A percentile compares a stretch with the other conserved stretches of the same genome.
phyloP scores from a whole-genome alignment of 2,888 invertebrate genomes.

The Lochmaea capreae region DNA sequence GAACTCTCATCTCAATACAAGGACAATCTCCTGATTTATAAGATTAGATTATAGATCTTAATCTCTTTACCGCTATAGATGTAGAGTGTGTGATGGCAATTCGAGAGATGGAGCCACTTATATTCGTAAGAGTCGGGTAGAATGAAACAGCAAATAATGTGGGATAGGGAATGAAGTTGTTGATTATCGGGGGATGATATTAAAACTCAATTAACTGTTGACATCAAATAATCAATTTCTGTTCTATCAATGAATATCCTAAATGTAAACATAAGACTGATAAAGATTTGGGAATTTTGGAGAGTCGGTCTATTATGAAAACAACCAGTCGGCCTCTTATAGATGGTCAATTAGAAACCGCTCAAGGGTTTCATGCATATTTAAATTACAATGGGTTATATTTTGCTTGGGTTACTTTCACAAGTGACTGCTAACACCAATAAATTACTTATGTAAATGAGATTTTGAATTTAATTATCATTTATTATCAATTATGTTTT shows the following conservation, averaged over 20 bases:
- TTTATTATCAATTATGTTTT: background rate
- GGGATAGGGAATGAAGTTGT: too few species aligned
- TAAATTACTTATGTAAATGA: constrained; percentile 23
- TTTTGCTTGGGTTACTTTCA: constrained; percentile 26
- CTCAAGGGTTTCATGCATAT: constrained; percentile 27
- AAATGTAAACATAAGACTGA: constrained; percentile 4
- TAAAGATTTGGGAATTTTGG: constrained; percentile 7
- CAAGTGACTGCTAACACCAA: constrained; percentile 20
- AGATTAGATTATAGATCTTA: too few species aligned
- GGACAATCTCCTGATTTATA: too few species aligned
- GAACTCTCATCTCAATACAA: too few species aligned
- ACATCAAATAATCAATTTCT: too few species aligned
- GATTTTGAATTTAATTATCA: constrained; percentile 17
- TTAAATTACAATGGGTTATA: constrained; percentile 27
- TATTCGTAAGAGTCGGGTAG: too few species aligned
- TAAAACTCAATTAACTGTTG: too few species aligned
- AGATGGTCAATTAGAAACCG: constrained; percentile 23
- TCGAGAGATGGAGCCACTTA: too few species aligned
- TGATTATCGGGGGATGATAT: too few species aligned
- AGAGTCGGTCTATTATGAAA: constrained; percentile 21
- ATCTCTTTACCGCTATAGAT: too few species aligned
- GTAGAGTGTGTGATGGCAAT: too few species aligned
- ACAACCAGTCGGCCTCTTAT: constrained; percentile 19
- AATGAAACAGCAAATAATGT: too few species aligned
- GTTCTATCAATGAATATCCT: background rate